Evolutionary conservation across 2,888 invertebrate genomes (phyloP).

Genomic region (Pollenia labialis): DNA sequence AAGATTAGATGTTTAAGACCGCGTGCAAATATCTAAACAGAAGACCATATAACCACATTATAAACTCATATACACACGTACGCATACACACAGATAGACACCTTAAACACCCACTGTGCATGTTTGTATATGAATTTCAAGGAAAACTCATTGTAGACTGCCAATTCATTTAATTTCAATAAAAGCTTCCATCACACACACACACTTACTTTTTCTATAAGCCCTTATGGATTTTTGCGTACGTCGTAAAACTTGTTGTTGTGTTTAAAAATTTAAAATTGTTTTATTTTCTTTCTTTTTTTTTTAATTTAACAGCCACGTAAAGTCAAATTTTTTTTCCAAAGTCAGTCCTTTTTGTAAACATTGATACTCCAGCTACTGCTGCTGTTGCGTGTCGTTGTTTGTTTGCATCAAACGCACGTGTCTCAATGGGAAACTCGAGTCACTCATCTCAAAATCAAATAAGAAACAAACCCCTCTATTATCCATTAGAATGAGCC

Average conservation of each 20-base stretch:
- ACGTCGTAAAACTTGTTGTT: slow-evolving; percentile 42
- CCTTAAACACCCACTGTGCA: slow-evolving; percentile 43
- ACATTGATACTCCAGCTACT: slow-evolving; percentile 52
- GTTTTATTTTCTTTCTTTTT: slow-evolving; percentile 67
- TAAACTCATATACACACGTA: slow-evolving; percentile 24
- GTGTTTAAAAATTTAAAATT: slow-evolving; percentile 60
- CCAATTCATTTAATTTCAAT: slow-evolving; percentile 73
- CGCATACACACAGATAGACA: neutral
- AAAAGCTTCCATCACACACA: slow-evolving; percentile 33
- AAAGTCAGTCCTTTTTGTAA: slow-evolving; percentile 70
- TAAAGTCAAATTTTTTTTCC: slow-evolving; percentile 65
- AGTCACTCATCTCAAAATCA: slow-evolving; percentile 61
- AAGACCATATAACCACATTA: slow-evolving; percentile 53
- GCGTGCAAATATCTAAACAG: slow-evolving; percentile 66
- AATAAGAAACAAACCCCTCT: slow-evolving; percentile 59
- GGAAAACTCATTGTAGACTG: slow-evolving; percentile 48
- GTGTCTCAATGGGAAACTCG: slow-evolving; percentile 67
- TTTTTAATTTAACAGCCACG: slow-evolving; percentile 58
- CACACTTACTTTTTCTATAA: neutral
- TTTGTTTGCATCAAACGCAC: slow-evolving; percentile 71
- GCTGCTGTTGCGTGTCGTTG: slow-evolving; percentile 9
- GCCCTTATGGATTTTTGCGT: slow-evolving; percentile 48
- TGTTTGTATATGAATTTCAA: neutral
- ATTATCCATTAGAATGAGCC: slow-evolving; percentile 75
- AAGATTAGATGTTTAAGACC: slow-evolving; percentile 70